phyloP scores from a whole-genome alignment of 2,888 invertebrate species.

The Lymantria dispar region DNA sequence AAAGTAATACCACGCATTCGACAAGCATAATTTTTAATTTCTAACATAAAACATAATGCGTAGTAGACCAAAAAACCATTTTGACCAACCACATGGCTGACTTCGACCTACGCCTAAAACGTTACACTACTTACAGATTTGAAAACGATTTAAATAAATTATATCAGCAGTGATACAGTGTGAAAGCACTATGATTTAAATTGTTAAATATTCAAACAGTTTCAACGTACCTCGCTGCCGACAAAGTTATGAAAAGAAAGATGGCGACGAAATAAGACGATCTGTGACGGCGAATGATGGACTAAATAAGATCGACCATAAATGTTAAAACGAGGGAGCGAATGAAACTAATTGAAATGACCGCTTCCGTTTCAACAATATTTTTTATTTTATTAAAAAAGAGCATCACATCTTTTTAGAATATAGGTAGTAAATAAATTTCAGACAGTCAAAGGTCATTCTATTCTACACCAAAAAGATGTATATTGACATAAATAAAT shows the following conservation, averaged over 20 bases:
- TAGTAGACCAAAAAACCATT: constrained; percentile 62
- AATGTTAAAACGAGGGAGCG: not conserved
- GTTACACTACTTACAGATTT: constrained; percentile 29
- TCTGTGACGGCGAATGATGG: constrained; percentile 39
- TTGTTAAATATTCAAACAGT: constrained; percentile 41
- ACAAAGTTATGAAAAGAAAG: constrained; percentile 75
- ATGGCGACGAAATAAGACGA: constrained; percentile 57
- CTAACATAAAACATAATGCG: constrained; percentile 69
- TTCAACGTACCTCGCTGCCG: constrained; percentile 72
- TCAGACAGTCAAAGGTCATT: no score
- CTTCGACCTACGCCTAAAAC: constrained; percentile 24
- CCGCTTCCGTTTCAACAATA: not conserved
- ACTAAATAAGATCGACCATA: not conserved
- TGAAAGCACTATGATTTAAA: constrained; percentile 31
- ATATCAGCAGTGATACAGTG: constrained; percentile 18
- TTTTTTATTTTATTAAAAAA: not conserved
- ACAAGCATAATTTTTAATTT: constrained; percentile 31
- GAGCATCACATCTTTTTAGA: no score
- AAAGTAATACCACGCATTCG: constrained; percentile 2
- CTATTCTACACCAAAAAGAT: no score
- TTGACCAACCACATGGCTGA: constrained; percentile 73
- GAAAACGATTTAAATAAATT: constrained; percentile 19
- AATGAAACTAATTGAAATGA: not conserved
- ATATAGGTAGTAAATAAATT: no score
- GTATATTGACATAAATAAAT: no score